These are phyloP conservation scores for Camponotus floridanus DNA, from an alignment of 1,140 invertebrate genomes.

Conservation along the genomic window DNA sequence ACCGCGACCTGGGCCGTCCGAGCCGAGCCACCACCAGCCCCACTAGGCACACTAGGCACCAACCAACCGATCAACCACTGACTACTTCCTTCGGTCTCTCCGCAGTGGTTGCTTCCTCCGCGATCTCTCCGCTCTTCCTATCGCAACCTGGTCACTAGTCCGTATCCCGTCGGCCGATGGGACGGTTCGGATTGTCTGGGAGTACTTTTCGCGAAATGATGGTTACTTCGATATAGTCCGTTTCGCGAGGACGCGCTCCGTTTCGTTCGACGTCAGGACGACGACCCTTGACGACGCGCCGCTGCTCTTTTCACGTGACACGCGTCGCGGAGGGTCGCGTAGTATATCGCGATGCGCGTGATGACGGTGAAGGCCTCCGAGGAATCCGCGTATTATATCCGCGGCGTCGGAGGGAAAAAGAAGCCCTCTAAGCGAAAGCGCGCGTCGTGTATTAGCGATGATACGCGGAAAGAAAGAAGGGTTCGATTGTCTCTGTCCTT, in stretches of 20 bases:
- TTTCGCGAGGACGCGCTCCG: conserved; percentile 16
- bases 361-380: conserved; percentile 65
- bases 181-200: background rate
- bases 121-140: background rate
- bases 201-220: background rate
- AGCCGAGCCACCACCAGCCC: conserved; percentile 62
- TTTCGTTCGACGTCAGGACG: conserved; percentile 47
- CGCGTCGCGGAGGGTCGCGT: conserved; percentile 27
- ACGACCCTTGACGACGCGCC: conserved; percentile 53
- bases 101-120: background rate
- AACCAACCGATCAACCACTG: conserved; percentile 54
- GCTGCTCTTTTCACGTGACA: conserved; percentile 56
- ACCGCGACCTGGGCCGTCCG: conserved; percentile 65
- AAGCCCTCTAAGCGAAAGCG: conserved; percentile 75
- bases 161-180: background rate
- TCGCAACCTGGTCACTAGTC: background rate
- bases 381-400: conserved; percentile 64
- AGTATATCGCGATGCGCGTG: conserved; percentile 33
- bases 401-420: conserved; percentile 66
- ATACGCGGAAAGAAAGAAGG: conserved; percentile 67
- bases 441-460: conserved; percentile 66
- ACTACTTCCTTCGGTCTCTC: background rate
- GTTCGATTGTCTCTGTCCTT: conserved; percentile 65
- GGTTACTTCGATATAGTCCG: background rate
- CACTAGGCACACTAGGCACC: conserved; percentile 56